Percentiles rank a stretch among this genome's conserved stretches.
These are phyloP conservation scores for Morinoia aosen DNA, from an alignment of 2,888 invertebrate genomes.

Conservation along the genomic window DNA sequence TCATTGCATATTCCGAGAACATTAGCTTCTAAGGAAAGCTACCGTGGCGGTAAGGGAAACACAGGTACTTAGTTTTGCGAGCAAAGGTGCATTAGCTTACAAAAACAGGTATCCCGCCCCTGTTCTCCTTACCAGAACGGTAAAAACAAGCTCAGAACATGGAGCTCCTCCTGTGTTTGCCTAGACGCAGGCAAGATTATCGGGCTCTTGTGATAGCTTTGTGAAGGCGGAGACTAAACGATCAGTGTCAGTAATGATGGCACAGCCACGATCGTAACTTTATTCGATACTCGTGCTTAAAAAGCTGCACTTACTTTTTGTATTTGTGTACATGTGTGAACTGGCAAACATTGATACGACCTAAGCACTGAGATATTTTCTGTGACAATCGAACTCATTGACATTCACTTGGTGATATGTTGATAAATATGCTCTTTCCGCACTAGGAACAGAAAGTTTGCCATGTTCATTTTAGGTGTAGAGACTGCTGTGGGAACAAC, in stretches of 20 bases:
- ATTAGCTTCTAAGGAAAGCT: not conserved
- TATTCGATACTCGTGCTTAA: not conserved
- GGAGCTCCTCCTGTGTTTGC: constrained; percentile 3
- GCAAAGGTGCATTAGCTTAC: not conserved
- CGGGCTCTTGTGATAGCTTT: not conserved
- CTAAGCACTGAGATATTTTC: not conserved
- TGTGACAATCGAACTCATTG: not conserved
- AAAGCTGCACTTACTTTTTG: not conserved
- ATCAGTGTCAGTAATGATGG: not conserved
- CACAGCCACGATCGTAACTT: not conserved
- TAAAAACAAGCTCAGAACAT: not conserved
- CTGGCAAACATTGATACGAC: not conserved
- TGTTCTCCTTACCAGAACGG: not conserved
- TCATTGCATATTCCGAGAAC: not conserved
- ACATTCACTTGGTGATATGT: not conserved
- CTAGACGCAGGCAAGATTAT: not conserved
- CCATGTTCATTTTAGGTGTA: not conserved
- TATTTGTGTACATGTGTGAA: not conserved
- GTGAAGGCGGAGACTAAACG: not conserved
- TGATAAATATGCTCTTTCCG: not conserved
- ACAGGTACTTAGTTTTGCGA: not conserved
- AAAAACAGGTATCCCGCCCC: not conserved
- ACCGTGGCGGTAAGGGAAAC: not conserved
- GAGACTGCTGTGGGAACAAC: not conserved
- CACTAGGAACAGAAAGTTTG: not conserved